These are phyloP conservation scores for Phania funesta DNA, from an alignment of 2,888 invertebrate species.

Conservation along the genomic window DNA sequence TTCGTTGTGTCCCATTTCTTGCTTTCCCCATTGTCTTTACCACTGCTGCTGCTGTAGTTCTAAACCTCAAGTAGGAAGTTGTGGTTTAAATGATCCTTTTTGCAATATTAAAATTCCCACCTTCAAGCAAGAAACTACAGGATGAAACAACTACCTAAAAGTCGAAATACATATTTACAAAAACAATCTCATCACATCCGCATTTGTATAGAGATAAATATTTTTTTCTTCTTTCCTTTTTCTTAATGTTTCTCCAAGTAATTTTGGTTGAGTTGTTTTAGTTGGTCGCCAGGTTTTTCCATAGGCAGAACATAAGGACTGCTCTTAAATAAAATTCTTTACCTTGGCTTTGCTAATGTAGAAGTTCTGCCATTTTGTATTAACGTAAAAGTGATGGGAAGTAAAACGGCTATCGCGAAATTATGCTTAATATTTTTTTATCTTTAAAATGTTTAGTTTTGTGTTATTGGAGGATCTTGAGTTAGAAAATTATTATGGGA, in stretches of 20 bases:
- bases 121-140: slow-evolving; percentile 1
- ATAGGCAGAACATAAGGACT: not conserved
- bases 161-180: not conserved
- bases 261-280: not conserved
- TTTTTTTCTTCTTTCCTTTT: not conserved
- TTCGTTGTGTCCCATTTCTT: not conserved
- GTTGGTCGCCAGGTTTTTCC: not conserved
- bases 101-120: slow-evolving; percentile 51
- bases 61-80: slow-evolving; percentile 54
- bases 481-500: too few relatives aligned
- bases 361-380: not conserved
- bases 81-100: slow-evolving; percentile 58
- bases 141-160: not conserved
- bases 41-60: not conserved
- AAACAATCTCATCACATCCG: not conserved
- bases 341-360: slow-evolving; percentile 32
- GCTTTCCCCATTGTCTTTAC: not conserved
- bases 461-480: too few relatives aligned
- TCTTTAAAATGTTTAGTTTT: too few relatives aligned
- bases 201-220: slow-evolving; percentile 3
- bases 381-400: not conserved
- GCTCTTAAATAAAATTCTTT: slow-evolving; percentile 12
- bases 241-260: not conserved
- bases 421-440: too few relatives aligned
- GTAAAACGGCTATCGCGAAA: too few relatives aligned